Evolutionary conservation across 30 jellyfish, hydroid and myxozoan species (phyloP), one percentile per base, ranked within the genome.

Genomic region (Turritopsis rubra): DNA sequence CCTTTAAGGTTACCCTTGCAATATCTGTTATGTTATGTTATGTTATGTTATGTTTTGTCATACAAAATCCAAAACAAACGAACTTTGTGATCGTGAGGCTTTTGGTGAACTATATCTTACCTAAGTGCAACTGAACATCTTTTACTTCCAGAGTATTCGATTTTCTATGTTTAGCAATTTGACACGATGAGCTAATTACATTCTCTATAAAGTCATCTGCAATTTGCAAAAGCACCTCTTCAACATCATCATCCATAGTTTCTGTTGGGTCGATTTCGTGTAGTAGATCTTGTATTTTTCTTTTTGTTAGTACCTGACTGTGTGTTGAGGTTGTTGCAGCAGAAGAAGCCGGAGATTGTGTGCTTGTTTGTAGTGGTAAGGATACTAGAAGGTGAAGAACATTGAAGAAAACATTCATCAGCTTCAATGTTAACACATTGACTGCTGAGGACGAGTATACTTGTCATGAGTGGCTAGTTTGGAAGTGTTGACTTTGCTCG

Each of bases 171-270:
- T 91, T 91, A 21, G 98, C 98, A 19, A 91, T 60, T 71, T 91
- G 96, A 81, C 95, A 91, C 4, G 98, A 87, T n/a, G 89, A 54
- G 25, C 77, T 88, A 66, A 91, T 90, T 18, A 91, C 92, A 82
- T 86, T 85, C 85, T 91, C 98, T 5, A 91, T 91, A 90, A 91
- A 91, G 71, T 91, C 98, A 80, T 91, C 98, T 26, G 98, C 98
- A 7, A 91, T 70, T 73, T 91, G 98, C 54, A 91, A 89, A 18
- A 91, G 89, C 21, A 83, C 85, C 81, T 91, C 98, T 81, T 91
- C 98, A 54, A 91, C 98, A 77, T 91, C 98, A 1, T 91, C 98
- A 73, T 91, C 98, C 96, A 91, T 91, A 29, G 96, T 91, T 87
- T 91, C 98, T 28, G 93, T 81, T 7, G 96, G 98, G 76, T 91